These are phyloP conservation scores for Nomada fabriciana DNA, from an alignment of 2,888 invertebrate species.

Conservation along the genomic window DNA sequence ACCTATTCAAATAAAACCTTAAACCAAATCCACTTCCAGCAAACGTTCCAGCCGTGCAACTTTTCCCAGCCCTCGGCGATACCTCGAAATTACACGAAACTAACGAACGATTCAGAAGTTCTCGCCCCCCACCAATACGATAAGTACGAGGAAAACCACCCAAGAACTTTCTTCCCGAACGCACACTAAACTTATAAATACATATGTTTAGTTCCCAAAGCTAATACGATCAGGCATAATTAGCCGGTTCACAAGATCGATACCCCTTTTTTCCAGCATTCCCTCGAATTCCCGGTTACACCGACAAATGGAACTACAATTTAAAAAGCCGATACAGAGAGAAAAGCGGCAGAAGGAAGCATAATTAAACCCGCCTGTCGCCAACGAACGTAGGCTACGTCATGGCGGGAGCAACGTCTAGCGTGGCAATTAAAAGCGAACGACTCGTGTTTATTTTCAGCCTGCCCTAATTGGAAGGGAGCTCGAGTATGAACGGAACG, in stretches of 20 bases:
- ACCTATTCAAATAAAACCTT: slow-evolving; percentile 6
- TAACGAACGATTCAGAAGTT: not conserved
- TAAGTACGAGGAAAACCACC: not conserved
- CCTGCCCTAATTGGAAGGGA: slow-evolving; percentile 79
- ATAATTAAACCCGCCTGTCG: slow-evolving; percentile 50
- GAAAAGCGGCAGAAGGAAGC: not conserved
- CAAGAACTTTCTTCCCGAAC: not conserved
- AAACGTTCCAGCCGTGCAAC: slow-evolving; percentile 1
- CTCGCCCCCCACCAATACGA: not conserved
- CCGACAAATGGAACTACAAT: slow-evolving; percentile 34
- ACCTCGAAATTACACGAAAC: not conserved
- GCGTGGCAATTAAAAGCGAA: slow-evolving; percentile 80
- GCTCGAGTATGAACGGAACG: slow-evolving; percentile 76
- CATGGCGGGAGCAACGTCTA: slow-evolving; percentile 70
- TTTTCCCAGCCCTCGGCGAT: not conserved
- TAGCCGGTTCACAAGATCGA: slow-evolving; percentile 35
- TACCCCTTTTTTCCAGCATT: not conserved
- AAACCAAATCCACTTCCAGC: slow-evolving; percentile 3
- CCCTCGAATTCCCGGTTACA: not conserved
- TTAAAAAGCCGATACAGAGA: not conserved
- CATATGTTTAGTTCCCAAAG: not conserved
- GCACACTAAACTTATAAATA: not conserved
- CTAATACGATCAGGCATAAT: slow-evolving; percentile 13
- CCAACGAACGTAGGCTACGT: slow-evolving; percentile 18
- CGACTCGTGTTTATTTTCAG: slow-evolving; percentile 81